Evolutionary conservation across 2,797 vertebrate genomes (phyloP).

Genomic region (Diglossa cyanea): DNA sequence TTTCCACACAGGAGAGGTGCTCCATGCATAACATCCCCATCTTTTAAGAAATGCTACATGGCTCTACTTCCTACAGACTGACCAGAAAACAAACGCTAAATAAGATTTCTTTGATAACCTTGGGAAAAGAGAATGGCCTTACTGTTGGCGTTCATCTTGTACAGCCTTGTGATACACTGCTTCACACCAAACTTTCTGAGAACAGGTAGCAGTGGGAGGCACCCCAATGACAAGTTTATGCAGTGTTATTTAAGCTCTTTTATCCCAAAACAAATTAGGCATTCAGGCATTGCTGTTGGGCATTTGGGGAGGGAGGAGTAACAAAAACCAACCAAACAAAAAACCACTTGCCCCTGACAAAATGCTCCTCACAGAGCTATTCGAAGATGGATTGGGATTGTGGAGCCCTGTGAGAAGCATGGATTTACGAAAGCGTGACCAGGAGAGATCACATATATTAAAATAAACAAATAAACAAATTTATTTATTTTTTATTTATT

Average conservation of each 20-base stretch:
- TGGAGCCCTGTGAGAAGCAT: rapidly evolving
- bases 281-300: not conserved
- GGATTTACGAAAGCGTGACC: not conserved
- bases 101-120: not conserved
- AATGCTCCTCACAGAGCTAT: not conserved
- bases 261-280: not conserved
- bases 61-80: not conserved
- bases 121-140: not conserved
- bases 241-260: not conserved
- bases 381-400: too few relatives aligned
- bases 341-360: not conserved
- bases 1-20: not conserved
- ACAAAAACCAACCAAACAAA: not conserved
- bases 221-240: too few relatives aligned
- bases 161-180: rapidly evolving
- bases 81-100: not conserved
- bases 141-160: not conserved
- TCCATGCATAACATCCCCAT: not conserved
- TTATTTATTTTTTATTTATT: too few relatives aligned
- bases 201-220: rapidly evolving
- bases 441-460: not conserved
- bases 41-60: not conserved
- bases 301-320: not conserved
- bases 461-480: not conserved
- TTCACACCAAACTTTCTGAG: not conserved